Base-by-base conservation (phyloP, 2,797 vertebrate genomes). In the Melanotaenia parkinsoni region DNA sequence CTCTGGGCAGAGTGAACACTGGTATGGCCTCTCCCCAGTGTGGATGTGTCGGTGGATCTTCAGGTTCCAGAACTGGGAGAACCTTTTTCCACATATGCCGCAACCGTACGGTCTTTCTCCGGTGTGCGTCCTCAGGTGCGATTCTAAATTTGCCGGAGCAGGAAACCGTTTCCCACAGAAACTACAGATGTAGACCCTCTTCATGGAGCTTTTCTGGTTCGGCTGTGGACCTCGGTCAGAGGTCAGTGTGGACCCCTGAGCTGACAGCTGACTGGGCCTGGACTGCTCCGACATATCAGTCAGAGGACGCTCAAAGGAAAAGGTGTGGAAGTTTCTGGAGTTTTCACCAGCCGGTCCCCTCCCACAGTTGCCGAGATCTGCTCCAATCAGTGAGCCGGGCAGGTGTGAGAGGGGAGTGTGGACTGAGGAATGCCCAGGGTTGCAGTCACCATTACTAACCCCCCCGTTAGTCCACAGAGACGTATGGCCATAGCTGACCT, bases 21-120 rank as follows among this genome's bases (percentile, higher is more conserved):
- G 69, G 78, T 92, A 93, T 0, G 91, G 92, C 60, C 91, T 79
- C 82, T 93, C 91, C 22, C 92, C 28, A 28, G 28, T 28, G 28
- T 28, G 28, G 28, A 91, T 91, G 75, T 92, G 84, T 56, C 76
- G 77, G 74, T 93, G 92, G 73, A 92, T 92, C 74, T 93, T 93
- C 70, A 93, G 80, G 84, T 93, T 93, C 88, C 92, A 93, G 60
- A 90, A 88, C 88, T 93, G 92, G 45, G 91, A 90, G 82, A 93
- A 93, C 5, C 88, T 87, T 74, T 92, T 93, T 24, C 92, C 91
- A 4, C 92, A 93, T 26, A 91, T 72, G 56, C 7, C 77, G 63
- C 91, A 93, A 30, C 86, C 88, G 0, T 83, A 93, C 91, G 0
- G 92, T 92, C 28, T 28, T 28, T 28, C 28, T 28, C 28, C 28